Evolutionary conservation across 1,140 invertebrate species (phyloP).

Genomic region (Brachionus sp.): DNA sequence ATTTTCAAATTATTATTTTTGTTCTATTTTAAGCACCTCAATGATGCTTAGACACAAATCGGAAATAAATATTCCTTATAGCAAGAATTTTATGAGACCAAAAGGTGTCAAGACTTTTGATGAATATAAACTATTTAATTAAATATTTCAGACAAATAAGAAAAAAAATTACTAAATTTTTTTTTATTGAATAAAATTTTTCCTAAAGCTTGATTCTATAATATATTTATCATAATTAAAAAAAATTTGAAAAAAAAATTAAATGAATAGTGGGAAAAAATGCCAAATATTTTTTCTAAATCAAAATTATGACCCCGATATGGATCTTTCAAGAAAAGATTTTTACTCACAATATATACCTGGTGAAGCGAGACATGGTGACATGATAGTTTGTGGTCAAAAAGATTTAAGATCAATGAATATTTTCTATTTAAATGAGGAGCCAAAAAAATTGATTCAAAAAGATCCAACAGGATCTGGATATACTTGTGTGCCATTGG

Average conservation of each 20-base stretch:
- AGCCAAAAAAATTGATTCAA: background rate
- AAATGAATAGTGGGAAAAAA: background rate
- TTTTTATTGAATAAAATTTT: background rate
- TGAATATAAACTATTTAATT: conserved; percentile 26
- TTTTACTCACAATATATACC: background rate
- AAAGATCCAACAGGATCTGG: conserved; percentile 21
- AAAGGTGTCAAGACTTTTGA: conserved; percentile 30
- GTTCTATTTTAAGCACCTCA: background rate
- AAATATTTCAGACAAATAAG: background rate
- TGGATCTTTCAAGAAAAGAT: background rate
- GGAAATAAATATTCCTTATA: conserved; percentile 36
- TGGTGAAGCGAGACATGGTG: background rate
- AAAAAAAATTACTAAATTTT: background rate
- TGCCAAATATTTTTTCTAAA: background rate
- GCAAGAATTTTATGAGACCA: conserved; percentile 35
- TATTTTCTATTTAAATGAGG: conserved; percentile 6
- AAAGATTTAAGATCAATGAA: conserved; percentile 37
- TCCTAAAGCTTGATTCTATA: background rate
- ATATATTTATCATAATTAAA: background rate
- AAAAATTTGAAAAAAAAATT: background rate
- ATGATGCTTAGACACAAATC: conserved; percentile 38
- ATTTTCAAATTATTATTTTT: background rate
- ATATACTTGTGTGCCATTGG: conserved; percentile 11
- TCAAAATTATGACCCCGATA: background rate
- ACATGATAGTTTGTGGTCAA: conserved; percentile 20